These are phyloP conservation scores for Cetonia aurata DNA, from an alignment of 2,888 invertebrate genomes.

Conservation along the genomic window DNA sequence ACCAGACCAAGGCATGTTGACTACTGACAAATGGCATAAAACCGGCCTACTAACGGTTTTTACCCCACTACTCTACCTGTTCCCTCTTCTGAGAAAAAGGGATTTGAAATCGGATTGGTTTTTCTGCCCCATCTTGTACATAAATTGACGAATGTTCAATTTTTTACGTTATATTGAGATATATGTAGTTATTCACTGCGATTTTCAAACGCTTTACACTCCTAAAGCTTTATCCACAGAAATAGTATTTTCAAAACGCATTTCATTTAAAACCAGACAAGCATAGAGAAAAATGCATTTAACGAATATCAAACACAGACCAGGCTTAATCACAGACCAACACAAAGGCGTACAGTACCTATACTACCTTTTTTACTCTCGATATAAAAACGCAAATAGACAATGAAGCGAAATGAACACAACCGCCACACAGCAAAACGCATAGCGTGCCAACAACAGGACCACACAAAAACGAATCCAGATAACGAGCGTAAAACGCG, in stretches of 20 bases:
- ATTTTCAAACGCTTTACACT: too few species aligned
- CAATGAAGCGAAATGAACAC: slow-evolving; percentile 29
- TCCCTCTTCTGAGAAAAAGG: too few species aligned
- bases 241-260: slow-evolving; percentile 20
- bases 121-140: too few species aligned
- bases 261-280: slow-evolving; percentile 8
- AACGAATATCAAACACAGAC: slow-evolving; percentile 1
- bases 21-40: too few species aligned
- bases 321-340: slow-evolving; percentile 1
- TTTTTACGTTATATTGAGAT: too few species aligned
- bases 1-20: too few species aligned
- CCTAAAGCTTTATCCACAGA: background rate
- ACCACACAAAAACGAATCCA: slow-evolving; percentile 18
- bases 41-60: too few species aligned
- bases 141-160: too few species aligned
- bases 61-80: too few species aligned
- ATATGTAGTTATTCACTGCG: too few species aligned
- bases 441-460: background rate
- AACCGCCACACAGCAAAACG: background rate
- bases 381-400: slow-evolving; percentile 8
- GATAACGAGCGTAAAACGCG: slow-evolving; percentile 27
- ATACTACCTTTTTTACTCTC: slow-evolving; percentile 10
- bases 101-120: too few species aligned
- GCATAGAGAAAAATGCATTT: slow-evolving; percentile 8
- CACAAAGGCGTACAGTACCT: slow-evolving; percentile 9